Evolutionary conservation across 2,113 vertebrate genomes (phyloP), one percentile per base, ranked within the genome.

Genomic region (Corythaixoides concolor): DNA sequence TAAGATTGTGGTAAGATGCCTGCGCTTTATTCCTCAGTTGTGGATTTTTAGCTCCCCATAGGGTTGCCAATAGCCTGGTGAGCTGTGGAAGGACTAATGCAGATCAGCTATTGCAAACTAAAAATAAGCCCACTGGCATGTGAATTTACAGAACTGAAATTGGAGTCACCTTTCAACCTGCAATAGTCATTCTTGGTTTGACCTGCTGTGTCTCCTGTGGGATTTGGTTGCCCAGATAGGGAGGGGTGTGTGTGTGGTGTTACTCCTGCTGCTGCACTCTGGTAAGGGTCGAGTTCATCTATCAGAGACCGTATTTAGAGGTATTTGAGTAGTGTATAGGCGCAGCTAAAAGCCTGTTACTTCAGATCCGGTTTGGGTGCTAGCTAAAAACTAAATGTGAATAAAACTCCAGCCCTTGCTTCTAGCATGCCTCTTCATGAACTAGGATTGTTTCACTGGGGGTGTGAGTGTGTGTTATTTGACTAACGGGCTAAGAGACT

Each of bases 241-340:
- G 9, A 3, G 16, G 41, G 16, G 41, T 12, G 41, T 6, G 14
- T 64, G 55, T 41, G 63, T 47, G 70, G 37, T 55, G 50, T 66
- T 50, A 1, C 49, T 43, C 62, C 50, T 73, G 23, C 55, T 35
- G 30, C 0, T 37, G 19, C 21, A 3, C 12, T 14, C 47, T n/a
- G n/a, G 3, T 8, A 27, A 23, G 26, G 15, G 62, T 15, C 1
- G 1, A 53, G 33, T 27, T 87, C 17, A 5, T n/a, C 53, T 39
- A 0, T 4, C 3, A 30, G 18, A 39, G 32, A 22, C 11, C 1
- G 0, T 8, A 6, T 9, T 22, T 77, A 19, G 58, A 41, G 50
- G 23, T 24, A 10, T 14, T 62, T 17, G 2, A 53, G 68, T 43
- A 30, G 50, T 11, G 24, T 30, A 1, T 7, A 32, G 50, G 35